Base-by-base conservation (phyloP, 2,888 invertebrate species). In the Antheraea assamensis region DNA sequence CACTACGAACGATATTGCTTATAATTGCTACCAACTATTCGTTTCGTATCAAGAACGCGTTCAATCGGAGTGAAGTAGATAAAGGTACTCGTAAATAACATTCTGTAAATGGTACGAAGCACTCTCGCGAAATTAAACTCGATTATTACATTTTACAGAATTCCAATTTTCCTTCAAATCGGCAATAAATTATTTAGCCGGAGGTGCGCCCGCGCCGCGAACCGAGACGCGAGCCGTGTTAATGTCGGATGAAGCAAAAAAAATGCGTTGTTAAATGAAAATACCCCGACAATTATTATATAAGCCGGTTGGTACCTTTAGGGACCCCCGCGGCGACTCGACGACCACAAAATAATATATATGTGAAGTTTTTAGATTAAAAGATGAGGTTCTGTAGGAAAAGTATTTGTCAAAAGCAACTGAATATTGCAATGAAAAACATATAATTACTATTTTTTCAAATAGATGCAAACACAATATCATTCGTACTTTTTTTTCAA, bases 131-230 rank as follows among this genome's bases (percentile, higher is more conserved):
- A 81, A 82, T 81, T 82, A 81, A 82, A 79, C 70, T 70, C 58
- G 70, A 58, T 72, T 70, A 73, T 73, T 70, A 73, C 58, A 70
- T 87, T 87, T 87, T 86, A 86, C 86, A 87, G 88, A 90, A 89
- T 88, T 87, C 86, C 86, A 88, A 90, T 90, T 91, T 91, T 89
- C 86, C 88, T 88, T 89, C 88, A 91, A 90, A 90, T 90, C 89
- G 85, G 82, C 88, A 81, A 90, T 92, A 91, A 91, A 89, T 90
- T 87, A 87, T 83, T 84, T 86, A 76, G 88, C 88, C 88, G 77
- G 88, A 87, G 89, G 87, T 87, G 88, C 88, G 85, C 83, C 86
- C 77, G 86, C 87, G 87, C 87, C 87, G 83, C 83, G 82, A 83
- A 83, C 82, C 85, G 86, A 81, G 85, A 82, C 85, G 85, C 83